phyloP scores from a whole-genome alignment of 2,888 invertebrate genomes.

The Lymantria dispar region DNA sequence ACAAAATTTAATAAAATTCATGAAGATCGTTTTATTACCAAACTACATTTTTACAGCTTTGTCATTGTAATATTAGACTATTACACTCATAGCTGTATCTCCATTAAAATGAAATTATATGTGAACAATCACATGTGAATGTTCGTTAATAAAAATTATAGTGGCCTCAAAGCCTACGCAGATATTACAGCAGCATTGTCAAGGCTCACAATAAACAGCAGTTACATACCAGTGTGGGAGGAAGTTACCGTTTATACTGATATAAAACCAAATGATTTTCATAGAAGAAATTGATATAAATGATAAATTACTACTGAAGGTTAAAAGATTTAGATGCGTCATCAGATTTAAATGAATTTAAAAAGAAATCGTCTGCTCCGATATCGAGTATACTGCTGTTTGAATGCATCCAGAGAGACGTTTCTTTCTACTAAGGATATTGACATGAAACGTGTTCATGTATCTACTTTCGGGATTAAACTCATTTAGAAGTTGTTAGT shows the following conservation, averaged over 20 bases:
- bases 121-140: constrained; percentile 41
- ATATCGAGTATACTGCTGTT: constrained; percentile 21
- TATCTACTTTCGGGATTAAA: constrained; percentile 10
- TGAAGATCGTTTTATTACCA: too few relatives aligned
- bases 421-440: constrained; percentile 14
- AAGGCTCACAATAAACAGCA: constrained; percentile 43
- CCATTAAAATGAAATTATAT: constrained; percentile 39
- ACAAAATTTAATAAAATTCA: too few relatives aligned
- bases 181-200: constrained; percentile 52
- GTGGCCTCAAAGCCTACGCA: constrained; percentile 58
- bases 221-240: constrained; percentile 19
- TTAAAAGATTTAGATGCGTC: constrained; percentile 27
- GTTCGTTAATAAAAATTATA: constrained; percentile 50
- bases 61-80: constrained; percentile 15
- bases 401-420: constrained; percentile 23
- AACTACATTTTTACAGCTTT: too few relatives aligned
- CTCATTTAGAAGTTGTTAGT: constrained; percentile 32
- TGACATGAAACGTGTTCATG: not conserved
- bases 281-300: constrained; percentile 19
- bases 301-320: constrained; percentile 24
- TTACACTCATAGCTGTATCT: constrained; percentile 37
- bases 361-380: constrained; percentile 31
- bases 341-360: constrained; percentile 31
- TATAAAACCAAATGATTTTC: constrained; percentile 18
- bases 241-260: constrained; percentile 20